Evolutionary conservation across 2,797 vertebrate species (phyloP), one percentile per base, ranked within the genome.

Genomic region (Triplophysa bombifrons): DNA sequence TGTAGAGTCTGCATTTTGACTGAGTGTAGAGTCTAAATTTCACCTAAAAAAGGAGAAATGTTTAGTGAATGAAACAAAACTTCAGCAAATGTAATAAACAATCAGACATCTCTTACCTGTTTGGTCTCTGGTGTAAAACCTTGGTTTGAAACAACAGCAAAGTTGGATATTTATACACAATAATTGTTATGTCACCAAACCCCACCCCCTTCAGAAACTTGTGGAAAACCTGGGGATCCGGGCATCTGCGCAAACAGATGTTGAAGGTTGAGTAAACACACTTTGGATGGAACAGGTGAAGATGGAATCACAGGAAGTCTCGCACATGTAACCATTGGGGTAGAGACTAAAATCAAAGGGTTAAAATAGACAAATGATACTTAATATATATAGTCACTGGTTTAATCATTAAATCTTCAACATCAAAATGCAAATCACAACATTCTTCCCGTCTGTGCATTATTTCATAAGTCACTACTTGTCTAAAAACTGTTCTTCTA

Each of bases 1-100:
- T 80, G 82, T 82, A 91, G 74, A 79, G 80, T 60, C 75, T 88
- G 88, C 91, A 91, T 93, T 72, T 84, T 89, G 34, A 34, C 0
- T 34, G 34, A 34, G 25, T 30, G 3, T 0, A 30, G 27, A 30
- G 27, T 27, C 25, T 27, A 27, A 76, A 4, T 34, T 41, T 70
- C 0, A 85, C 72, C 89, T 91, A 27, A 27, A 27, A 27, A 27
- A 27, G 3, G 8, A 67, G 8, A 76, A 6, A 64, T 2, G 17
- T 6, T 38, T 51, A 22, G 8, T 25, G 14, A 78, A 34, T 9
- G 14, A 63, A 30, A 34, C 2, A 64, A 17, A 63, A 30, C 25
- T 17, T 27, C 25, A 12, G 22, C 12, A 27, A 58, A 27, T 27
- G 11, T 27, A 13, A 60, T 14, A 60, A 9, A 22, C 56, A 27